Evolutionary conservation across 2,888 invertebrate genomes (phyloP), one percentile per base, ranked within the genome.

Genomic region (Dicyrtomina minuta): DNA sequence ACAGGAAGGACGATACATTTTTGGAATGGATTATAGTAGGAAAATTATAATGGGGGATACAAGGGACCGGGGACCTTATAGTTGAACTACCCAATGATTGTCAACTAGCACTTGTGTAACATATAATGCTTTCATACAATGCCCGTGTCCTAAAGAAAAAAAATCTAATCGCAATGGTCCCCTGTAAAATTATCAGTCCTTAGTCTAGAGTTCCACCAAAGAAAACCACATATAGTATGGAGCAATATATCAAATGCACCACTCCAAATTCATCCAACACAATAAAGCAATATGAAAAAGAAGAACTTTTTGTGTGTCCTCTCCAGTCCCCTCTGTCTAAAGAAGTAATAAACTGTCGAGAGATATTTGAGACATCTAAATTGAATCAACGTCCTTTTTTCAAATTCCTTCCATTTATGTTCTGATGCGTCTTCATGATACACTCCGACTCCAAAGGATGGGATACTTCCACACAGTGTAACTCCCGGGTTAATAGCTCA

Each of bases 1-100:
- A 46, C 46, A 46, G 15, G 8, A 46, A 46, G 46, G 15, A 4
- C n/a, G 15, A 4, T 46, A 33, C 8, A 33, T 33, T 33, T n/a
- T 33, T 33, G 33, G 8, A 8, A 5, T 33, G 33, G 33, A 33
- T 33, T 33, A 33, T 33, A 33, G n/a, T 2, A 22, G 51, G 20
- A 8, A 51, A 51, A 51, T 51, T 51, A 51, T 51, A 51, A 51
- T 51, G 51, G 51, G 51, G 22, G 51, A 5, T 46, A 4, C 22
- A 53, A 53, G n/a, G n/a, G n/a, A n/a, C n/a, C n/a, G n/a, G n/a
- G n/a, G n/a, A n/a, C n/a, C n/a, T n/a, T n/a, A n/a, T n/a, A 17
- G 53, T 46, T 61, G 61, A 49, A 61, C 61, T 61, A 33, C n/a
- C 61, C 61, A 61, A 61, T 61, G 46, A 61, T 61, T 61, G 27